Conservation (phyloP, 2,888 invertebrate genomes). For the Macrosoma leucophasiata region DNA sequence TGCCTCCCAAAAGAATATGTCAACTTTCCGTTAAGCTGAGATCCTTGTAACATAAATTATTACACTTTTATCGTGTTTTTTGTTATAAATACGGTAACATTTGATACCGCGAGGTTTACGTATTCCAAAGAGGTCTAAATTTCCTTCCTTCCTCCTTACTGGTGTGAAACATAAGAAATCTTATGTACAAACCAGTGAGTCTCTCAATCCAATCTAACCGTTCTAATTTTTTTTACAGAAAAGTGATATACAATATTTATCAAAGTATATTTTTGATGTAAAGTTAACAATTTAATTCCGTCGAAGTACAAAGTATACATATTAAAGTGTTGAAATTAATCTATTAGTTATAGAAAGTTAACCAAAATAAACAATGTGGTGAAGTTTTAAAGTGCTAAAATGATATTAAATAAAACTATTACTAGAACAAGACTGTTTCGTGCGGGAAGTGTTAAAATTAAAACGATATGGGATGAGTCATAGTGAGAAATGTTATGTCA, state of each 20-base stretch:
- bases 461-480: conserved; percentile 75
- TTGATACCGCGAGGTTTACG: conserved; percentile 31
- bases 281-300: conserved; percentile 57
- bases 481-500: conserved; percentile 69
- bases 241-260: conserved; percentile 52
- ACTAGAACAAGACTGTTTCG: conserved; percentile 45
- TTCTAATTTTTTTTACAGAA: conserved; percentile 44
- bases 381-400: conserved; percentile 47
- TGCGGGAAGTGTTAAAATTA: conserved; percentile 57
- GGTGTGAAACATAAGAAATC: conserved; percentile 54
- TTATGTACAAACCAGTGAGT: conserved; percentile 60
- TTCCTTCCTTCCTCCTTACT: conserved; percentile 41
- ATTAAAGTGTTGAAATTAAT: conserved; percentile 40
- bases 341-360: conserved; percentile 40
- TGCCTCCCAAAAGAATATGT: conserved; percentile 57
- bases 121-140: conserved; percentile 58
- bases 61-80: conserved; percentile 12
- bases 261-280: conserved; percentile 62
- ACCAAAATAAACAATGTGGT: conserved; percentile 44
- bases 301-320: conserved; percentile 66
- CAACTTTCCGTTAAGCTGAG: conserved; percentile 26
- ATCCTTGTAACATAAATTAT: conserved; percentile 1
- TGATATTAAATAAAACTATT: conserved; percentile 46
- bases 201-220: conserved; percentile 24
- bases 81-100: conserved; percentile 14